Evolutionary conservation across 2,113 vertebrate genomes (phyloP), one percentile per base, ranked within the genome.

Genomic region (Ctenodactylus gundi): DNA sequence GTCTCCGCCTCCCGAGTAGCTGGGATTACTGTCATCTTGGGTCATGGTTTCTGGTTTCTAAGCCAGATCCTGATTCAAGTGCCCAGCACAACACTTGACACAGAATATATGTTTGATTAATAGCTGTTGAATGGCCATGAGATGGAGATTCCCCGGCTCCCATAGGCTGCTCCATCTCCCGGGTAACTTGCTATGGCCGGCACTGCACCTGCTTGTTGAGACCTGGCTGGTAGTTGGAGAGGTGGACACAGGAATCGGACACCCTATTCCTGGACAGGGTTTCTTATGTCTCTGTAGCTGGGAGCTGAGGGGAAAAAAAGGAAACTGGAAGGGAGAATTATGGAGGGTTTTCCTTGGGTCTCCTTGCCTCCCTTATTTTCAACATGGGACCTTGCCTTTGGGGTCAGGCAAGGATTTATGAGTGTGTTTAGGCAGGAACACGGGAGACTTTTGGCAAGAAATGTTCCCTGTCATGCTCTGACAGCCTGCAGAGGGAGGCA

Each of bases 321-420:
- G 89, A 70, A 60, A 60, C n/a, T 1, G 53, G 78, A 64, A 18
- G 0, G 27, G 57, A 58, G 51, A 58, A 18, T 41, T 34, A 36
- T 49, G 57, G 15, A 53, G 46, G n/a, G 25, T 21, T 44, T 65
- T 65, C 49, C 13, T 15, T 1, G 67, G 78, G 67, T 84, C 92
- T 90, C 88, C 49, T 73, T 3, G 49, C 77, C 67, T 93, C 76
- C 95, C 90, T 96, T 86, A 77, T 64, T 97, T 85, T 92, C 85
- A 92, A 93, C 51, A 20, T 73, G 41, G 76, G 49, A 77, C 72
- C 75, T 94, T 77, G 82, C 89, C 85, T 85, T 93, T 95, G 83
- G 76, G 73, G 90, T 94, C 93, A 91, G 95, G 93, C 60, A 20
- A 85, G 93, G 91, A 97, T 94, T 97, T 94, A 94, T 95, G 95